These are phyloP conservation scores for Adelognathus sp. DNA, from an alignment of 2,888 invertebrate genomes.

Conservation along the genomic window DNA sequence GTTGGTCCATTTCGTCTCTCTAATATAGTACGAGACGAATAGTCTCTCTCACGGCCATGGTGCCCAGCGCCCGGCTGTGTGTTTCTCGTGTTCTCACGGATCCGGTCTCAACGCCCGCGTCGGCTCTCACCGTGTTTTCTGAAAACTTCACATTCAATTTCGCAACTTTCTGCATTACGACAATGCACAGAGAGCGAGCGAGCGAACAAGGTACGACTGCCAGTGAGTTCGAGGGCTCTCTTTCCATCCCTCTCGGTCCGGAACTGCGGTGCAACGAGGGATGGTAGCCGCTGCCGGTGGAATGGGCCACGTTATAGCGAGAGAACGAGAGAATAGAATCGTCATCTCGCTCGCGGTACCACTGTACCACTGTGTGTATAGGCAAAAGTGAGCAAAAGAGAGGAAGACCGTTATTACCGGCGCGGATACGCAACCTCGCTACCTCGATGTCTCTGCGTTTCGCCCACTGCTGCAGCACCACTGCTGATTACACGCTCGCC, in stretches of 20 bases:
- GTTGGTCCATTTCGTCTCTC: conserved; percentile 42
- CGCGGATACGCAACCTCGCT: background rate
- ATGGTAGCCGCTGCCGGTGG: conserved; percentile 32
- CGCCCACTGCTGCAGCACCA: conserved; percentile 18
- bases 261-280: background rate
- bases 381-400: background rate
- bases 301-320: conserved; percentile 30
- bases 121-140: conserved; percentile 67
- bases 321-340: conserved; percentile 27
- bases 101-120: conserved; percentile 33
- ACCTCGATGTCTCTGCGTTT: background rate
- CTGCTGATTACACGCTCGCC: conserved; percentile 69
- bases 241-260: background rate
- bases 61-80: background rate
- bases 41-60: background rate
- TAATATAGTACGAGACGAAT: conserved; percentile 31
- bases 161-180: conserved; percentile 74
- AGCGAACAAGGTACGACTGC: conserved; percentile 7
- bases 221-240: conserved; percentile 18
- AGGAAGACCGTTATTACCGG: conserved; percentile 19
- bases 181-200: conserved; percentile 62
- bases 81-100: conserved; percentile 34
- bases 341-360: background rate
- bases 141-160: conserved; percentile 74
- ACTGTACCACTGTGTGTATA: background rate